These are phyloP conservation scores for Drosophila macrothrix DNA, from an alignment of 2,888 invertebrate species.

Conservation along the genomic window DNA sequence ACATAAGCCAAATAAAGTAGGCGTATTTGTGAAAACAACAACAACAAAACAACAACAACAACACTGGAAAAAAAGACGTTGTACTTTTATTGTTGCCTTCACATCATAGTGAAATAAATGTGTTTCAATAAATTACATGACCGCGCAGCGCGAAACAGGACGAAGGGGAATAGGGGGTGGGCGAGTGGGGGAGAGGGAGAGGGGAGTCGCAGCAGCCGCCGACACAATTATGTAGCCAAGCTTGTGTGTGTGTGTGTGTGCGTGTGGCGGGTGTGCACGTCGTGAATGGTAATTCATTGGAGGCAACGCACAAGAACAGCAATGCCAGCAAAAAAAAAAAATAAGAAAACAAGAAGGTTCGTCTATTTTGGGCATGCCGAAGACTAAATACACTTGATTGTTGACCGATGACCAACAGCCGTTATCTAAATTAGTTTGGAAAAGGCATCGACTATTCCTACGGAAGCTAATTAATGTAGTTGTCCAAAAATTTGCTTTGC, in stretches of 20 bases:
- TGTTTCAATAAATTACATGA: constrained; percentile 79
- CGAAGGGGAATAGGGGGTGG: not conserved
- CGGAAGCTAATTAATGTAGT: not conserved
- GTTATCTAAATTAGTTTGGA: not conserved
- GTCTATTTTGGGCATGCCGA: not conserved
- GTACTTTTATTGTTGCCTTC: constrained; percentile 35
- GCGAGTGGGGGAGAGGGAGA: not conserved
- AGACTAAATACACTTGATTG: not conserved
- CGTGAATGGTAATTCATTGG: constrained; percentile 62
- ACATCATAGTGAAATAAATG: constrained; percentile 72
- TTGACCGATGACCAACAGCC: not conserved
- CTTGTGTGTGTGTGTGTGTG: constrained; percentile 43
- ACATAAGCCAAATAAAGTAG: constrained; percentile 44
- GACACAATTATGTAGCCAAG: constrained; percentile 56
- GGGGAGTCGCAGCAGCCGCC: constrained; percentile 20
- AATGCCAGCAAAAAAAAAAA: constrained; percentile 42
- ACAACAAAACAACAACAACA: constrained; percentile 20
- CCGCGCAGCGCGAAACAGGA: constrained; percentile 42
- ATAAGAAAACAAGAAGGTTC: constrained; percentile 10
- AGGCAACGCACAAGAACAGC: constrained; percentile 59
- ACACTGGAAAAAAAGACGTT: constrained; percentile 1
- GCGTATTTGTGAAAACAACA: constrained; percentile 35
- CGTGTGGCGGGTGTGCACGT: constrained; percentile 19
- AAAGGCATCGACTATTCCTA: not conserved
- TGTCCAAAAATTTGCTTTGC: not conserved